Percentiles rank a stretch among this genome's conserved stretches.
phyloP scores from a whole-genome alignment of 2,888 invertebrate species.

The Kryphioiulus occultus region DNA sequence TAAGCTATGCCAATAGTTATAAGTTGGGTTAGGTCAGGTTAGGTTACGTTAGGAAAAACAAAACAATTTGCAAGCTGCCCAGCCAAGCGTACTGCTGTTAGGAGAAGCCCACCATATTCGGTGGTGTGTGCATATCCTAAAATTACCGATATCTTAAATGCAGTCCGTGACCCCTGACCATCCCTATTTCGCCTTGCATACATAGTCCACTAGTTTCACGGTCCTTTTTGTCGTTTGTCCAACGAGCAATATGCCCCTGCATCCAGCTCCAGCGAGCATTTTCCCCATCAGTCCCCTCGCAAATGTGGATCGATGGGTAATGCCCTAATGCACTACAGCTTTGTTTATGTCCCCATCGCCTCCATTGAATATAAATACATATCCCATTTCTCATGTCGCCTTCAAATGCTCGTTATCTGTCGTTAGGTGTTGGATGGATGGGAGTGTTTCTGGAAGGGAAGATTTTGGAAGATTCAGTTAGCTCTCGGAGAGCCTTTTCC shows the following conservation, averaged over 20 bases:
- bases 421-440: constrained; percentile 35
- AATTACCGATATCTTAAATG: no score
- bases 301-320: not conserved
- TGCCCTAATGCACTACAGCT: constrained; percentile 37
- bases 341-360: constrained; percentile 39
- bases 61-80: no score
- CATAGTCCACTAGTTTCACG: not conserved
- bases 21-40: no score
- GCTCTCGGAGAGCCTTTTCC: not conserved
- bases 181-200: not conserved
- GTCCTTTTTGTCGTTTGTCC: not conserved
- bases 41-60: no score
- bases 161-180: not conserved
- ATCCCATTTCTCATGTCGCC: constrained; percentile 38
- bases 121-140: no score
- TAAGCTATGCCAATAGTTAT: no score
- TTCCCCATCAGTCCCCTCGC: not conserved
- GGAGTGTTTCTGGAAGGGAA: not conserved
- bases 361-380: constrained; percentile 39
- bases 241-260: not conserved
- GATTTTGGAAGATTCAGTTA: constrained; percentile 39
- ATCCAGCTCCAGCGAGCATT: not conserved
- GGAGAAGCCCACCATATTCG: no score
- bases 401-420: constrained; percentile 40
- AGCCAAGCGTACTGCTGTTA: no score